Percentiles rank a stretch among this genome's conserved stretches.
phyloP scores from a whole-genome alignment of 2,797 vertebrate genomes.

The Xiphophorus birchmanni region DNA sequence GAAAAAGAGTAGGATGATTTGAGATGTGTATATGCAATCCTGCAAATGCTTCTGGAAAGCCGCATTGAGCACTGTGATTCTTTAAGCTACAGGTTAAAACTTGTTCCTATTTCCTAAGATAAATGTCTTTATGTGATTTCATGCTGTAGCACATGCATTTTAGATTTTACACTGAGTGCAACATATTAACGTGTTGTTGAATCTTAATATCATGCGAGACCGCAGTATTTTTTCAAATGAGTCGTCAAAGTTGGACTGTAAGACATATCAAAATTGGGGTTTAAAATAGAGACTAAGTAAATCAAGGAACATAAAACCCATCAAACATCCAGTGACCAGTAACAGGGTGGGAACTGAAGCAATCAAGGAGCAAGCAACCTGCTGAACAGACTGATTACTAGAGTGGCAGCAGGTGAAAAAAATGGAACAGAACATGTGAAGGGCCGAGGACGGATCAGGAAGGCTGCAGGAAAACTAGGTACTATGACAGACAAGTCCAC shows the following conservation, averaged over 20 bases:
- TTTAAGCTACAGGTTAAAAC: not conserved
- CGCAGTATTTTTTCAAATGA: not conserved
- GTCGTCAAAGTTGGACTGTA: not conserved
- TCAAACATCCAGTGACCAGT: not conserved
- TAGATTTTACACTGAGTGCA: not conserved
- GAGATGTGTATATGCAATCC: not conserved
- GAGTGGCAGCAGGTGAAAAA: not conserved
- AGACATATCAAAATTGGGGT: not conserved
- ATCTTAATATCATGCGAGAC: not conserved
- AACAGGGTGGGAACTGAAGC: not conserved
- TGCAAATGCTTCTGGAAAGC: not conserved
- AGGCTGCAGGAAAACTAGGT: not conserved
- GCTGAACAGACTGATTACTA: constrained; percentile 7
- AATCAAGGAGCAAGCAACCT: not conserved
- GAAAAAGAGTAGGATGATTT: constrained; percentile 3
- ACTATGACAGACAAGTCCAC: not conserved
- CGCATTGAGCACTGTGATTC: not conserved
- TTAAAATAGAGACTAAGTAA: not conserved
- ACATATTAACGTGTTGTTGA: not conserved
- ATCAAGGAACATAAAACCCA: not conserved
- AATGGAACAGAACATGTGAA: not conserved
- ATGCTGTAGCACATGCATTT: not conserved
- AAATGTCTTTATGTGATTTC: not conserved
- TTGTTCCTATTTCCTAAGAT: not conserved
- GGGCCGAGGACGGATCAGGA: not conserved